phyloP scores from a whole-genome alignment of 2,113 vertebrate species.

The Tympanuchus pallidicinctus region DNA sequence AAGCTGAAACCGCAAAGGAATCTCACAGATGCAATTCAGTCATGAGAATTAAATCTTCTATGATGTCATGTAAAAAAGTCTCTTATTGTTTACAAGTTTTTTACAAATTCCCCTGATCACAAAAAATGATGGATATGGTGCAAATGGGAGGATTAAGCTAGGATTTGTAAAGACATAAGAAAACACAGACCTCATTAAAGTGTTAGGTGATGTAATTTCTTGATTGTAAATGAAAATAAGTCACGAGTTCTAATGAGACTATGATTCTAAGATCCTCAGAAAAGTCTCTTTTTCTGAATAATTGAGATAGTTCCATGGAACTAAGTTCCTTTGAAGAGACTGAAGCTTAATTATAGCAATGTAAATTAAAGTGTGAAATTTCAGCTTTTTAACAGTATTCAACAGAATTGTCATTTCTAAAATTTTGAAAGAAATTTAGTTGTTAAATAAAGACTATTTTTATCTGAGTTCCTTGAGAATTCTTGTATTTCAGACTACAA shows the following conservation, averaged over 20 bases:
- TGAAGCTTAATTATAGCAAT: background rate
- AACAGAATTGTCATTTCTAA: background rate
- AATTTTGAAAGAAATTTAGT: background rate
- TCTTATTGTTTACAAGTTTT: background rate
- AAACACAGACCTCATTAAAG: background rate
- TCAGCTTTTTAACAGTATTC: background rate
- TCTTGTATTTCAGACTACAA: background rate
- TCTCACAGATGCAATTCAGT: background rate
- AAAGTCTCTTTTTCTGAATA: background rate
- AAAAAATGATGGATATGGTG: background rate
- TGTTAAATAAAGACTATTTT: background rate
- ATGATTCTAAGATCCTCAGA: background rate
- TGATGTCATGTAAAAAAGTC: background rate
- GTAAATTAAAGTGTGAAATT: background rate
- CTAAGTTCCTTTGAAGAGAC: background rate
- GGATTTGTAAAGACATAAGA: background rate
- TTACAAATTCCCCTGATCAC: background rate
- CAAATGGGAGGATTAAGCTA: background rate
- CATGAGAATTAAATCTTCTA: background rate
- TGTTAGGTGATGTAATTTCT: background rate
- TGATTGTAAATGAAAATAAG: background rate
- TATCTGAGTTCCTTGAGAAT: background rate
- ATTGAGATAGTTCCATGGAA: background rate
- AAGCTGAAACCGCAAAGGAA: background rate
- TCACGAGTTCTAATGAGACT: background rate